A percentile compares a stretch with the other conserved stretches of the same genome.
phyloP scores from a whole-genome alignment of 2,888 invertebrate genomes.

The Cheilosia scutellata region DNA sequence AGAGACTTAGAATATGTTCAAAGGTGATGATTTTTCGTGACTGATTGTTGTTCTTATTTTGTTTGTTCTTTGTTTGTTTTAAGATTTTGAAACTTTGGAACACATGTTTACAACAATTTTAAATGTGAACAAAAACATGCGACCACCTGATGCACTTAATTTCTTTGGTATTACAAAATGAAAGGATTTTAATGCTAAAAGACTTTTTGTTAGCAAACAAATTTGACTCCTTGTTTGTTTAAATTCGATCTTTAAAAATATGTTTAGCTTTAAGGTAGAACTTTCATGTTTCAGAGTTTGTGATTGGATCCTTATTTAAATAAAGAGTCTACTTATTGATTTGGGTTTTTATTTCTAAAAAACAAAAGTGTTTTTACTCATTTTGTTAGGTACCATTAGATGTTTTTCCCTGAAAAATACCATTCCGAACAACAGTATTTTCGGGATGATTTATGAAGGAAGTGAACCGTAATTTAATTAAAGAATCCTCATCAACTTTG shows the following conservation, averaged over 20 bases:
- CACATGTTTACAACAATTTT: too few species aligned
- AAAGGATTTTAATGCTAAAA: conserved; percentile 9
- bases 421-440: background rate
- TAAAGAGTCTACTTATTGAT: background rate
- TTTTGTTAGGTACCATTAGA: background rate
- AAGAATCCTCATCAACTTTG: conserved; percentile 29
- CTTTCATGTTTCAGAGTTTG: background rate
- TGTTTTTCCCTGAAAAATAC: background rate
- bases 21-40: too few species aligned
- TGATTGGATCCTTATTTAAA: background rate
- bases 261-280: background rate
- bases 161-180: background rate
- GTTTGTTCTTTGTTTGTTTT: too few species aligned
- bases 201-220: background rate
- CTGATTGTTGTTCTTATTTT: too few species aligned
- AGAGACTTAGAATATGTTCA: too few species aligned
- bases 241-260: too few species aligned
- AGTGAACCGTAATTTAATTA: conserved; percentile 57
- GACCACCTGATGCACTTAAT: background rate
- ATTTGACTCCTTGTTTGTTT: too few species aligned
- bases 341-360: background rate
- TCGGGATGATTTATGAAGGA: conserved; percentile 45
- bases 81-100: too few species aligned
- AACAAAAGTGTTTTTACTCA: conserved; percentile 8
- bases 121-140: too few species aligned